These are phyloP conservation scores for Prunella fulvescens DNA, from an alignment of 2,113 vertebrate genomes.

Conservation along the genomic window DNA sequence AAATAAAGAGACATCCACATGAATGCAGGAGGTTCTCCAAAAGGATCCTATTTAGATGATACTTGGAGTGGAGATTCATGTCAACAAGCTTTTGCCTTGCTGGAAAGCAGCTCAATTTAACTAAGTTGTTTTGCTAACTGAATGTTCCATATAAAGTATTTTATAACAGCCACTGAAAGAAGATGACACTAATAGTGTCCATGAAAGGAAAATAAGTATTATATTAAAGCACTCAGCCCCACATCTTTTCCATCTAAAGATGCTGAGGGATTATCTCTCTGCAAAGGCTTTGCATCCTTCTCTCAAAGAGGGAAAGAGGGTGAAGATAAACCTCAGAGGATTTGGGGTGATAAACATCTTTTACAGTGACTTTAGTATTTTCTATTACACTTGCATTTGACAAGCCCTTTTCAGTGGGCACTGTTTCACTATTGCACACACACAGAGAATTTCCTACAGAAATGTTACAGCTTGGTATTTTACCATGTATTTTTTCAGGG, in stretches of 20 bases:
- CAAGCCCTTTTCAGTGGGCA: not conserved
- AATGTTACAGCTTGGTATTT: not conserved
- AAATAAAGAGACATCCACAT: not conserved
- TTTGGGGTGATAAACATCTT: conserved; percentile 31
- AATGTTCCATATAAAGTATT: not conserved
- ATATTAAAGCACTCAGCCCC: conserved; percentile 30
- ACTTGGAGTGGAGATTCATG: not conserved
- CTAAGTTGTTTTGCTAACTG: not conserved
- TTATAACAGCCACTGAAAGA: not conserved
- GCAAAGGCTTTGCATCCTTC: conserved; percentile 34
- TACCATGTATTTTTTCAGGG: not conserved
- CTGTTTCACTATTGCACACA: not conserved
- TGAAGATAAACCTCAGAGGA: conserved; percentile 37
- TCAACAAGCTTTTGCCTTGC: not conserved
- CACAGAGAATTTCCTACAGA: not conserved
- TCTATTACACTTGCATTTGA: not conserved
- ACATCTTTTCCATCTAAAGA: conserved; percentile 52
- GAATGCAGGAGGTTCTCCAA: not conserved
- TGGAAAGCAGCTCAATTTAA: conserved; percentile 23
- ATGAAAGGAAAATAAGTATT: conserved; percentile 5
- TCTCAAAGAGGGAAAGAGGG: conserved; percentile 4
- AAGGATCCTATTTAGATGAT: not conserved
- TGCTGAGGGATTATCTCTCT: conserved; percentile 52
- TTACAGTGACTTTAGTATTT: not conserved
- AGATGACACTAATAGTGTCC: conserved; percentile 23